Evolutionary conservation across 2,888 invertebrate species (phyloP).

Genomic region (Arctia plantaginis): DNA sequence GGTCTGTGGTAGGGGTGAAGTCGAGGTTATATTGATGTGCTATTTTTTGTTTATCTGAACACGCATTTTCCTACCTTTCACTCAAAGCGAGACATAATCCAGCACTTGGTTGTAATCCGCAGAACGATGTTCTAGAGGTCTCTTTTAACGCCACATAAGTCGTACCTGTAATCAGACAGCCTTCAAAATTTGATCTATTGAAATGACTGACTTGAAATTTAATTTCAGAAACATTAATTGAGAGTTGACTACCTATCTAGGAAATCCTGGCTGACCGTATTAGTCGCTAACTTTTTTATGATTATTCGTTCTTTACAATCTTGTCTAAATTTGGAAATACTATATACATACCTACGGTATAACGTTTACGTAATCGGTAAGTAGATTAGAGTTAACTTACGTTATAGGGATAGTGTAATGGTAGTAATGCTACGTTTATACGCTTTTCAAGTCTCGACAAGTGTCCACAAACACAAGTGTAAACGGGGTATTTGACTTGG

Average conservation of each 20-base stretch:
- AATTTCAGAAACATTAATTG: not conserved
- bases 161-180: slow-evolving; percentile 50
- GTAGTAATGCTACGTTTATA: too few relatives aligned
- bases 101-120: slow-evolving; percentile 64
- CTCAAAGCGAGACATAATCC: slow-evolving; percentile 65
- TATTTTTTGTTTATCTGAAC: not conserved
- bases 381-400: not conserved
- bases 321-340: not conserved
- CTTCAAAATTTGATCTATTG: not conserved
- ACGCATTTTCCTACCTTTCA: slow-evolving; percentile 54
- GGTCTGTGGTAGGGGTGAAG: not conserved
- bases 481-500: too few relatives aligned
- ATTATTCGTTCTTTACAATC: too few relatives aligned
- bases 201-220: not conserved
- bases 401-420: not conserved
- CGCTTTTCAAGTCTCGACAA: too few relatives aligned
- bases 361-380: not conserved
- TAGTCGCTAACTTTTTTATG: not conserved
- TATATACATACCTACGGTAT: not conserved
- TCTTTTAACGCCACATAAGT: slow-evolving; percentile 48
- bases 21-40: not conserved
- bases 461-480: too few relatives aligned
- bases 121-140: slow-evolving; percentile 36
- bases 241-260: not conserved
- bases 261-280: too few relatives aligned